Percentiles rank a stretch among this genome's conserved stretches.
These are phyloP conservation scores for Trichosurus vulpecula DNA, from an alignment of 2,797 vertebrate genomes.

Conservation along the genomic window DNA sequence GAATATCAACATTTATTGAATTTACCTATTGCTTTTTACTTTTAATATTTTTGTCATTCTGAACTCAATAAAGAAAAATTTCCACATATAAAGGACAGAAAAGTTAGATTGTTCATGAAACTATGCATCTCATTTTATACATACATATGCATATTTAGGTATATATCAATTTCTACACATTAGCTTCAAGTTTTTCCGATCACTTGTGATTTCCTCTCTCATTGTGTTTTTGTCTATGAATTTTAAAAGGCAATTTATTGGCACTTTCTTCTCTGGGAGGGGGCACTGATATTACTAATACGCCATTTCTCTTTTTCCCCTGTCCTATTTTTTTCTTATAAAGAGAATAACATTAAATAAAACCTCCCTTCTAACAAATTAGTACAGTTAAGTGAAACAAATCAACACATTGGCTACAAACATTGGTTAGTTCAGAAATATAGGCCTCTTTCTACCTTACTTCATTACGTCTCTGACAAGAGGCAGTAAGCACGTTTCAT, in stretches of 20 bases:
- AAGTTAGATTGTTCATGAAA: background rate
- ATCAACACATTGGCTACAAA: background rate
- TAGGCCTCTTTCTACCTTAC: background rate
- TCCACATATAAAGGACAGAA: background rate
- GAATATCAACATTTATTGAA: background rate
- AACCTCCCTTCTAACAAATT: background rate
- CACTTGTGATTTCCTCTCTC: background rate
- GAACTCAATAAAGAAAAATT: background rate
- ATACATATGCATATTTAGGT: background rate
- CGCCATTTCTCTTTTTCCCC: background rate
- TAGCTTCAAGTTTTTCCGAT: background rate
- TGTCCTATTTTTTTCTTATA: background rate
- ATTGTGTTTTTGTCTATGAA: background rate
- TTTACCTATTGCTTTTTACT: background rate
- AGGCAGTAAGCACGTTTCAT: background rate
- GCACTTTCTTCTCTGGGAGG: background rate
- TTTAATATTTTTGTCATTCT: background rate
- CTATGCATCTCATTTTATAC: background rate
- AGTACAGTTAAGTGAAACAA: background rate
- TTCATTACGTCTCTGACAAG: background rate
- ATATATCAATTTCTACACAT: background rate
- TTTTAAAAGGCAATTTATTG: background rate
- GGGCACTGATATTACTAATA: background rate
- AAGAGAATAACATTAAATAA: background rate
- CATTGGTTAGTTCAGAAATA: background rate